A percentile compares a stretch with the other conserved stretches of the same genome.
phyloP scores from a whole-genome alignment of 2,888 invertebrate genomes.

The Drosophila demipolita region DNA sequence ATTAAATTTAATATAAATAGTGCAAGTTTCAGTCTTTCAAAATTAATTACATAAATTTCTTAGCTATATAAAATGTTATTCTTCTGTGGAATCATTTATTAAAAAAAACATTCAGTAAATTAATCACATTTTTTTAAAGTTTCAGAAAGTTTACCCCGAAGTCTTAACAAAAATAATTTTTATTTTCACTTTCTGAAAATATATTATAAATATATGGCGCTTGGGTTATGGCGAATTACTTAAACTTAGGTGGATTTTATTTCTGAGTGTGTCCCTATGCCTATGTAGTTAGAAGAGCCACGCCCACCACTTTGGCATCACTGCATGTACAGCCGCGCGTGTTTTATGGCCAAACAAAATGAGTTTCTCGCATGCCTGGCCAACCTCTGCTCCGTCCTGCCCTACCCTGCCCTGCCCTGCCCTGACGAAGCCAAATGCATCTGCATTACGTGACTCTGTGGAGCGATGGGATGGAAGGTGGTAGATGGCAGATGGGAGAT shows the following conservation, averaged over 20 bases:
- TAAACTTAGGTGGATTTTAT: not conserved
- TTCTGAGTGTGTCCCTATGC: constrained; percentile 27
- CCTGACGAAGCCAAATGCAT: constrained; percentile 47
- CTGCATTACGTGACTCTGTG: constrained; percentile 46
- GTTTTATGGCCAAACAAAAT: constrained; percentile 73
- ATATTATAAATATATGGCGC: not conserved
- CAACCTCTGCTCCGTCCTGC: constrained; percentile 19
- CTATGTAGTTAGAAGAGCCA: constrained; percentile 52
- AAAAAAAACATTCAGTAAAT: not conserved
- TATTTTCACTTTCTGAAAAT: not conserved
- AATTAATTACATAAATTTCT: not conserved
- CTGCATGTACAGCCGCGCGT: constrained; percentile 72
- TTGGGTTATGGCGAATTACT: not conserved
- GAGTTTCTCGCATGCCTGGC: constrained; percentile 78
- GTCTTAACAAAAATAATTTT: fast-evolving
- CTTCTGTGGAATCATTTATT: too few relatives aligned
- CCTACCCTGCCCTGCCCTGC: constrained; percentile 16
- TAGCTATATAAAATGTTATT: not conserved
- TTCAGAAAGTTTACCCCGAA: not conserved
- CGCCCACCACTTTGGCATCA: constrained; percentile 32
- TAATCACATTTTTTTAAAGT: not conserved
- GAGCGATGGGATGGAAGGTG: not conserved
- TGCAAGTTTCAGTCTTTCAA: fast-evolving
- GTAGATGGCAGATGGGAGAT: not conserved
- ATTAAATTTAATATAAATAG: not conserved